phyloP scores from a whole-genome alignment of 1,140 invertebrate species.

The Lerema accius region DNA sequence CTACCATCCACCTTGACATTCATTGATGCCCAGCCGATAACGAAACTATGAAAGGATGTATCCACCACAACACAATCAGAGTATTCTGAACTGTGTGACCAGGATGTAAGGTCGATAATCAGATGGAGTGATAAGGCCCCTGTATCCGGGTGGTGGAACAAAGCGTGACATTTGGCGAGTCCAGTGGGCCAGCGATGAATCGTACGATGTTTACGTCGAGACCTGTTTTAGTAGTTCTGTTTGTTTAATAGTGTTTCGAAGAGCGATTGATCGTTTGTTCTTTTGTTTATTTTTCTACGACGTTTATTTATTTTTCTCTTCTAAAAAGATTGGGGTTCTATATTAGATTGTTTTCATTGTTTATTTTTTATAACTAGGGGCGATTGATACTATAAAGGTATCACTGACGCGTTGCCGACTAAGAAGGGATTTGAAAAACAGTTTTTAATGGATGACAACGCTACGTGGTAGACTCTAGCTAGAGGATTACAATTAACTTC shows the following conservation, averaged over 20 bases:
- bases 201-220: background rate
- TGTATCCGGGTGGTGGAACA: constrained; percentile 41
- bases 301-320: background rate
- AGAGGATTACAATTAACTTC: too few relatives aligned
- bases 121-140: background rate
- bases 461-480: too few relatives aligned
- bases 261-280: background rate
- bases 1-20: constrained; percentile 63
- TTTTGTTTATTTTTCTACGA: background rate
- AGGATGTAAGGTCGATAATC: constrained; percentile 14
- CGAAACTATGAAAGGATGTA: constrained; percentile 25
- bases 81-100: constrained; percentile 1
- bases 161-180: constrained; percentile 42
- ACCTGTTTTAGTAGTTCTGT: background rate
- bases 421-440: too few relatives aligned
- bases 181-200: background rate
- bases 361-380: too few relatives aligned
- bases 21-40: constrained; percentile 38
- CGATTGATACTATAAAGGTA: too few relatives aligned
- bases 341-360: too few relatives aligned
- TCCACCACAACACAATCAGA: background rate
- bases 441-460: too few relatives aligned
- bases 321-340: too few relatives aligned
- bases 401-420: too few relatives aligned
- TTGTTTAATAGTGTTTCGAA: background rate